Evolutionary conservation across 2,888 invertebrate species (phyloP).

Genomic region (Cosmia trapezina): DNA sequence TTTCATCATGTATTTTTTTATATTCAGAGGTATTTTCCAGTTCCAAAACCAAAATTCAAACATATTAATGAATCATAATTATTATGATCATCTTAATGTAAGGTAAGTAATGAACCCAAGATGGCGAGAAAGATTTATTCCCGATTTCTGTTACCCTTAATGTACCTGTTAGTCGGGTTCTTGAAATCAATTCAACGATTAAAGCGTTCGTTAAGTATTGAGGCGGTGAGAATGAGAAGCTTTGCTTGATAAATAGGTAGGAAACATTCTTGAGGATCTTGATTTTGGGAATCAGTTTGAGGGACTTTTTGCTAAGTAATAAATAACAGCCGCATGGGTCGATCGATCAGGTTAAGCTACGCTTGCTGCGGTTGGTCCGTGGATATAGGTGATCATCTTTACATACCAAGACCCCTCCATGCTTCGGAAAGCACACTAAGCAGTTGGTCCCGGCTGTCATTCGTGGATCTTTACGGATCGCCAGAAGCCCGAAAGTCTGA

Average conservation of each 20-base stretch:
- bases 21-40: too few species aligned
- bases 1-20: conserved; percentile 25
- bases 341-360: too few species aligned
- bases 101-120: conserved; percentile 52
- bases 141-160: conserved; percentile 31
- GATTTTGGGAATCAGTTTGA: not conserved
- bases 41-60: not conserved
- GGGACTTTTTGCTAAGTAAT: too few species aligned
- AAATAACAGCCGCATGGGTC: too few species aligned
- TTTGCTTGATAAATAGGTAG: conserved; percentile 24
- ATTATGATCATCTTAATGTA: conserved; percentile 43
- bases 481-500: too few species aligned
- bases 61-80: not conserved
- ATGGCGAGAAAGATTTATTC: conserved; percentile 54
- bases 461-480: too few species aligned
- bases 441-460: too few species aligned
- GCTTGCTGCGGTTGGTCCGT: too few species aligned
- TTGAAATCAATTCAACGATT: conserved; percentile 61
- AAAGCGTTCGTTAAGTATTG: conserved; percentile 27
- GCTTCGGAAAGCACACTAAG: too few species aligned
- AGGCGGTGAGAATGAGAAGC: conserved; percentile 19
- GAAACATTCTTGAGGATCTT: not conserved
- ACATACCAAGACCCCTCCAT: too few species aligned
- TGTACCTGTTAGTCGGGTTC: conserved; percentile 45
- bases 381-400: too few species aligned